phyloP scores from a whole-genome alignment of 2,113 vertebrate genomes.

The Perca flavescens region DNA sequence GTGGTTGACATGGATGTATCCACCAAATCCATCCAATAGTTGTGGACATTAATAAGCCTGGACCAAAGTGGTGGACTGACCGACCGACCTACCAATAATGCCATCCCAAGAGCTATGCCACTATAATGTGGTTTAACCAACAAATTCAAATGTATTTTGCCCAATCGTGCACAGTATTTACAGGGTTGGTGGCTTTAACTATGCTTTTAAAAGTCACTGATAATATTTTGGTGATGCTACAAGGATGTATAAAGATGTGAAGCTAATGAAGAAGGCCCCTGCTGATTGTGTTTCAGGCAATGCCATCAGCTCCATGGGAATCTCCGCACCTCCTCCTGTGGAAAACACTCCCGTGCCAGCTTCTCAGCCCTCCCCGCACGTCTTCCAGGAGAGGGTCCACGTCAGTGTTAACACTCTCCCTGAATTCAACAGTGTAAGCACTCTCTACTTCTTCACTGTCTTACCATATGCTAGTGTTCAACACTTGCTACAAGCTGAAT shows the following conservation, averaged over 20 bases:
- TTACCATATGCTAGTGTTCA: conserved; percentile 20
- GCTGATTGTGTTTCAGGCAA: conserved; percentile 75
- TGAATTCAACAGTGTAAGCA: conserved; percentile 78
- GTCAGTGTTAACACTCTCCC: conserved; percentile 77
- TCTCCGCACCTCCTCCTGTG: conserved; percentile 72
- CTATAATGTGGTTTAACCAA: not conserved
- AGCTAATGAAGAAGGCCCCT: conserved; percentile 55
- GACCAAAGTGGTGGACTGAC: not conserved
- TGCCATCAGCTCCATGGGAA: conserved; percentile 83
- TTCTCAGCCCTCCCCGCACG: conserved; percentile 68
- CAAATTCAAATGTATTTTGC: not conserved
- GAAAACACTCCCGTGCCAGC: conserved; percentile 75
- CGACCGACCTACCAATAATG: not conserved
- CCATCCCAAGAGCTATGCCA: not conserved
- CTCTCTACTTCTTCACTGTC: not conserved
- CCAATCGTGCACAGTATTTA: not conserved
- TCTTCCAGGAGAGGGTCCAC: conserved; percentile 73
- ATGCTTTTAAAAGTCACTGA: conserved; percentile 23
- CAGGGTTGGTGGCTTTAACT: not conserved
- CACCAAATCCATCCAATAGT: not conserved
- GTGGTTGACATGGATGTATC: not conserved
- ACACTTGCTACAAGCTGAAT: not conserved
- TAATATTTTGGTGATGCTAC: conserved; percentile 27
- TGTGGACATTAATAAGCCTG: not conserved
- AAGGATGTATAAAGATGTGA: conserved; percentile 54